Base-by-base conservation (phyloP, 2,888 invertebrate genomes). In the Aspidiotus rigidus region DNA sequence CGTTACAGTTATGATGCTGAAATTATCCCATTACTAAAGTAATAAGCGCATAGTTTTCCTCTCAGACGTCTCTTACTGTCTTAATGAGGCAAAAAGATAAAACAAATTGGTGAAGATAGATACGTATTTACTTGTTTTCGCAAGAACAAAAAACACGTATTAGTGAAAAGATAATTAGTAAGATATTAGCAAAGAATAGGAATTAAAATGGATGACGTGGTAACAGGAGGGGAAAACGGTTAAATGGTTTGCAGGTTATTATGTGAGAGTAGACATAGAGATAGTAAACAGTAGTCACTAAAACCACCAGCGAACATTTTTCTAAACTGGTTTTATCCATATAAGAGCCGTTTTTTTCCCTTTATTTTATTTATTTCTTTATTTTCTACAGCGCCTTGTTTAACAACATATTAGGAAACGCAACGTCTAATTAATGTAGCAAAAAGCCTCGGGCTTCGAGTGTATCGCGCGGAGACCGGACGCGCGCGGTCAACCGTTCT, bases 91-190 rank as follows among this genome's bases (percentile, higher is more conserved):
- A 16, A 49, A 49, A 49, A 49, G 49, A n/a, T 13, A 3, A 49
- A n/a, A 49, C 10, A 49, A 49, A 49, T 49, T 59, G 10, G 59
- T 39, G 59, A 59, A 59, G 59, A 59, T 59, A 39, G 28, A 59
- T 17, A 59, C 59, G 28, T 59, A 28, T 16, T 55, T 55, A n/a
- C 56, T 59, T 39, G 49, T 59, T 17, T 10, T 56, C 10, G 28
- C 39, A 28, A 39, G 39, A 59, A 59, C 59, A 13, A 59, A 10
- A 59, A 59, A 59, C 59, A 28, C 39, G 59, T 59, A 59, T 59
- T 28, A 59, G 66, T 60, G 66, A 66, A 66, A 66, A 66, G 57
- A 66, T 66, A 66, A 66, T 66, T 66, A 66, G 66, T 66, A 66
- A 66, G 66, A 66, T 66, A 66, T 66, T 66, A 66, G 66, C 59